Evolutionary conservation across 2,888 invertebrate species (phyloP).

Genomic region (Sphaerophoria rueppellii): DNA sequence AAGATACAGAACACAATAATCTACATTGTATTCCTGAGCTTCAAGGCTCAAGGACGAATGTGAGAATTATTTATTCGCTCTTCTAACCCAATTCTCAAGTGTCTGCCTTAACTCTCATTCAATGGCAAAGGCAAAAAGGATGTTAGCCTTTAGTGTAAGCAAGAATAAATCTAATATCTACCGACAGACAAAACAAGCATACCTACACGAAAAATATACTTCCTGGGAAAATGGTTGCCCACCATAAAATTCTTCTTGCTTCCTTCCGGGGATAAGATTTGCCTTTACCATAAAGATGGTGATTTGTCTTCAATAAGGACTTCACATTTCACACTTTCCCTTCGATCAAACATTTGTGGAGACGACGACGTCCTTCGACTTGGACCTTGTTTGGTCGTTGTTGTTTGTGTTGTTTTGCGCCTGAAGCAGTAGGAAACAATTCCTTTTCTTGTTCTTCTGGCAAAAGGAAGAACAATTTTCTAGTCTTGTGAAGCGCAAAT

Average conservation of each 20-base stretch:
- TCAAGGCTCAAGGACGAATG: slow-evolving; percentile 66
- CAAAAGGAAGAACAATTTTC: slow-evolving; percentile 49
- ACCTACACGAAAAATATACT: slow-evolving; percentile 18
- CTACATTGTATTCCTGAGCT: slow-evolving; percentile 37
- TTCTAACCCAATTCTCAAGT: slow-evolving; percentile 66
- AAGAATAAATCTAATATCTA: not conserved
- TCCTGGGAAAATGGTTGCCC: slow-evolving; percentile 46
- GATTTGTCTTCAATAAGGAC: slow-evolving; percentile 45
- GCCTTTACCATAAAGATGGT: slow-evolving; percentile 21
- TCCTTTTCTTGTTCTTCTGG: too few relatives aligned
- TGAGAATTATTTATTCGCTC: slow-evolving; percentile 60
- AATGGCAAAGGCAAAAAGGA: not conserved
- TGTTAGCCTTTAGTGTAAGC: slow-evolving; percentile 29
- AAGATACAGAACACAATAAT: slow-evolving; percentile 44
- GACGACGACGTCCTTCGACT: slow-evolving; percentile 21
- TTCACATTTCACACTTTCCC: slow-evolving; percentile 38
- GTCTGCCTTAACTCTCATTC: slow-evolving; percentile 13
- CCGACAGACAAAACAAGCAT: not conserved
- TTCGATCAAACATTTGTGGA: slow-evolving; percentile 6
- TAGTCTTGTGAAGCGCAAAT: slow-evolving; percentile 52
- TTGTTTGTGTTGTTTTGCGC: not conserved
- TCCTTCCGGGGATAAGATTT: not conserved
- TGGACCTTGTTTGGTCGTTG: slow-evolving; percentile 17
- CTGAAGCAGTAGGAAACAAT: not conserved
- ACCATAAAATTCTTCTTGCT: slow-evolving; percentile 48